Evolutionary conservation across 2,888 invertebrate species (phyloP).

Genomic region (Clunio marinus): DNA sequence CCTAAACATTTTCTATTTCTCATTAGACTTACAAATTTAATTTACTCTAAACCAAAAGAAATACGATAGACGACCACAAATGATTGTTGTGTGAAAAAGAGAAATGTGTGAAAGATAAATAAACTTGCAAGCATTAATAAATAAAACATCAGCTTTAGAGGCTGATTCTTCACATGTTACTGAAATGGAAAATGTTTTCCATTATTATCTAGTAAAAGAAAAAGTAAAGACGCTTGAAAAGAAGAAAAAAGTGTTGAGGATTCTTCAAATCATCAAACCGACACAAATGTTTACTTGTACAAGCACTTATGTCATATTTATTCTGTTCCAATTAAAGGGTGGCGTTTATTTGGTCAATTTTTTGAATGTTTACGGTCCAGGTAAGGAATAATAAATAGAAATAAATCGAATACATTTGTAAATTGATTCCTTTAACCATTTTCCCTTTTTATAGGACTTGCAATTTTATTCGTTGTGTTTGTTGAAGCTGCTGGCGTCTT

Average conservation of each 20-base stretch:
- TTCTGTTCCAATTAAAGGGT: slow-evolving; percentile 56
- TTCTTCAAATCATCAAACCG: not conserved
- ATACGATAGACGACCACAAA: not conserved
- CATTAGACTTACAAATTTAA: slow-evolving; percentile 39
- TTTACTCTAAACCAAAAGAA: slow-evolving; percentile 22
- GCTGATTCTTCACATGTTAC: not conserved
- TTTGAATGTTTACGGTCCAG: slow-evolving; percentile 82
- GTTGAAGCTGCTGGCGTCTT: slow-evolving; percentile 86
- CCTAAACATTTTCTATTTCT: not conserved
- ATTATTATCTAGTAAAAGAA: not conserved
- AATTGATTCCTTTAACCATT: no score
- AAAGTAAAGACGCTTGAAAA: no score
- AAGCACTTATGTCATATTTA: not conserved
- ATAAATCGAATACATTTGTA: not conserved
- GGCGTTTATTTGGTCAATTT: slow-evolving; percentile 83
- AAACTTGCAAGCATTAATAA: slow-evolving; percentile 22
- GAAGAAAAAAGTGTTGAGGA: no score
- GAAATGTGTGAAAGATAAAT: slow-evolving; percentile 18
- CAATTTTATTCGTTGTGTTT: slow-evolving; percentile 85
- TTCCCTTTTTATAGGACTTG: no score
- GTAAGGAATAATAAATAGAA: slow-evolving; percentile 3
- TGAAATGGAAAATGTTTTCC: not conserved
- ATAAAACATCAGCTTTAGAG: slow-evolving; percentile 13
- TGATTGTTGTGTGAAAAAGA: not conserved
- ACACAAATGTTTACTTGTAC: not conserved